Base-by-base conservation (phyloP, 2,113 vertebrate genomes). In the Bos indicus region DNA sequence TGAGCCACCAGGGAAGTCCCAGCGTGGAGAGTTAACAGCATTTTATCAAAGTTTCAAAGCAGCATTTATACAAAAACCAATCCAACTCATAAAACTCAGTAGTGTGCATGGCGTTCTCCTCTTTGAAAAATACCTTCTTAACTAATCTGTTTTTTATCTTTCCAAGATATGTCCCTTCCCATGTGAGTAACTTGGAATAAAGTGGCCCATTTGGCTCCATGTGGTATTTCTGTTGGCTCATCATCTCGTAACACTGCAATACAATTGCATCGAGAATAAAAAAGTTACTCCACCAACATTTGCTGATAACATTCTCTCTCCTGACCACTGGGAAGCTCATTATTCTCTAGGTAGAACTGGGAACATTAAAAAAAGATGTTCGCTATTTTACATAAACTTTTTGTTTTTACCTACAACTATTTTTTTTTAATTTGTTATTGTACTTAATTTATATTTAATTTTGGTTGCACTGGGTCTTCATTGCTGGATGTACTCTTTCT, bases 91-190 rank as follows among this genome's bases (percentile, higher is more conserved):
- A 88, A 40, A 19, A 54, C 88, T 74, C 84, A 81, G 25, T n/a
- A 77, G 88, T 30, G 33, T 82, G 57, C 14, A 5, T 25, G 33
- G n/a, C 46, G 28, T 94, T 51, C 48, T 14, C n/a, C 78, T 28
- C 74, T 91, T 97, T 94, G 77, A 96, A 97, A 97, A 97, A 94
- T n/a, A 88, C 40, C 52, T 86, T 90, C 90, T 96, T 74, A 90
- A 95, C 88, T 82, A 48, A 90, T 96, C 95, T 96, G 48, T 95
- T 94, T 97, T 77, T 93, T 74, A 90, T 95, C 62, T 84, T 64
- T 97, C 95, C 80, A 95, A 95, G 90, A 97, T 36, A 51, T n/a
- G 89, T 92, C 95, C 95, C 86, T 93, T 97, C 89, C 7, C 46
- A 56, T 59, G 74, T 93, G 91, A 91, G 26, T 59, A 93, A 84